Base-by-base conservation (phyloP, 1,140 invertebrate species). In the Aricia agestis region DNA sequence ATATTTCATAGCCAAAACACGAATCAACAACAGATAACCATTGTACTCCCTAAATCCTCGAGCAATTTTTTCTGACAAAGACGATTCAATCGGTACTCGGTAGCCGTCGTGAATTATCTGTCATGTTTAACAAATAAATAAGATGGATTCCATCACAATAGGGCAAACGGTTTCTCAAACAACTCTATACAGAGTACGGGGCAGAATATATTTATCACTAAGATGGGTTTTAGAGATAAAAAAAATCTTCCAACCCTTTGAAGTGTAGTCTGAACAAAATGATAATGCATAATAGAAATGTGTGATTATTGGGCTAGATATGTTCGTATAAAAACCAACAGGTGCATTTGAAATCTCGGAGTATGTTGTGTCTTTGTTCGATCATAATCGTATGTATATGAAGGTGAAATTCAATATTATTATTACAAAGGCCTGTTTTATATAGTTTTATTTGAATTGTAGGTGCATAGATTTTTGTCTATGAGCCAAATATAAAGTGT, bases 121-220 rank as follows among this genome's bases (percentile, higher is more conserved):
- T 84, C 81, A 78, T 85, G 82, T 87, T 87, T 84, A 81, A 86
- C 82, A 86, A 85, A 90, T 88, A 89, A 87, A 90, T 91, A 88
- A 82, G 76, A 80, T 75, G 79, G 80, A 82, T 89, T 89, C 84
- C 85, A 84, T 82, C 74, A 89, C 83, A 90, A 91, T 87, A 75
- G 83, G 76, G 57, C 74, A 75, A 81, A 76, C 75, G 77, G 74
- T 72, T 75, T 78, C 77, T 78, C 77, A 76, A 79, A 78, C 76
- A 72, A 72, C 81, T 80, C 80, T 82, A 86, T 85, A 82, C 78
- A 81, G 77, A 75, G 72, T 76, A 78, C 79, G 78, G 77, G 82
- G 76, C 82, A 89, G 88, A 90, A 85, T 82, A 81, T 85, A 84
- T 90, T 88, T 89, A 87, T 87, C 85, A 83, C 76, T 76, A 71